These are phyloP conservation scores for Lagria hirta DNA, from an alignment of 2,888 invertebrate species.

Conservation along the genomic window DNA sequence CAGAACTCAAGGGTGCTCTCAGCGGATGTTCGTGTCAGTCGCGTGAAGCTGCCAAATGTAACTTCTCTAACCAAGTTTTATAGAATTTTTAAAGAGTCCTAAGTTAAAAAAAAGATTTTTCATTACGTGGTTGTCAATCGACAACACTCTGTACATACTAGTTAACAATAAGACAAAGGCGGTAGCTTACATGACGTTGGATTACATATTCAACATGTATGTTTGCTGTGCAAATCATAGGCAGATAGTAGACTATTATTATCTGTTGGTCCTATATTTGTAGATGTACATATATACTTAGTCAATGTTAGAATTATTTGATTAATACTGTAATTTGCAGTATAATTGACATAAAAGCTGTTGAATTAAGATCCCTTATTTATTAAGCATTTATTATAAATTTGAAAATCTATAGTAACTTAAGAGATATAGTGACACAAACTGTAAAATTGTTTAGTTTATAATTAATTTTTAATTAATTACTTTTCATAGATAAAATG, in stretches of 20 bases:
- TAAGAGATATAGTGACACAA: no score
- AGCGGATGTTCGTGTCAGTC: background rate
- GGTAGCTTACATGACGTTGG: slow-evolving; percentile 32
- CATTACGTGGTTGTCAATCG: slow-evolving; percentile 41
- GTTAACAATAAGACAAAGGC: slow-evolving; percentile 33
- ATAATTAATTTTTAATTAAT: no score
- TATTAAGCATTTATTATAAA: no score
- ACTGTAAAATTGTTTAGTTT: no score
- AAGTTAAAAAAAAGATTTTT: slow-evolving; percentile 36
- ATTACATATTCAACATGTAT: slow-evolving; percentile 44
- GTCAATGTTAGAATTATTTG: slow-evolving; percentile 7
- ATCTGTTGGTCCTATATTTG: slow-evolving; percentile 38
- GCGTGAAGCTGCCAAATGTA: slow-evolving; percentile 14
- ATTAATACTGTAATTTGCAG: slow-evolving; percentile 4
- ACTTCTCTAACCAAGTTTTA: slow-evolving; percentile 1
- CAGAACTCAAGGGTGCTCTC: slow-evolving; percentile 26
- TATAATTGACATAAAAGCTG: background rate
- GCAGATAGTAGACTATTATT: slow-evolving; percentile 39
- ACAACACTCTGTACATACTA: slow-evolving; percentile 35
- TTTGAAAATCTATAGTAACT: no score
- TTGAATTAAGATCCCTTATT: slow-evolving; percentile 2
- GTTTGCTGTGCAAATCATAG: slow-evolving; percentile 45
- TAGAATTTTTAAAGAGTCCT: slow-evolving; percentile 3
- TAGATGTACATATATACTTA: slow-evolving; percentile 11
- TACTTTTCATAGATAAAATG: no score